Conservation (phyloP, 2,797 vertebrate genomes). For the Leptodactylus fallax region DNA sequence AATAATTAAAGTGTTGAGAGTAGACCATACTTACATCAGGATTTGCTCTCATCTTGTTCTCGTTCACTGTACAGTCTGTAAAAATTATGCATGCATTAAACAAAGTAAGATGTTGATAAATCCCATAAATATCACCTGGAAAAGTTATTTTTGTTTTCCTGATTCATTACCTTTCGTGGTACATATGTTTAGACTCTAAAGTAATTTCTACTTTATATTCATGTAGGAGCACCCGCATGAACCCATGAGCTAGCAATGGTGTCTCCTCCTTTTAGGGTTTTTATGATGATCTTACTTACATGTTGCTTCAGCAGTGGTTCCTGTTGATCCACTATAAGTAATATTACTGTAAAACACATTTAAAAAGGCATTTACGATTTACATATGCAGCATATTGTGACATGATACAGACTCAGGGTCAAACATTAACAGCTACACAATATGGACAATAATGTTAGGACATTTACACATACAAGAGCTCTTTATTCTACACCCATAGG, state of each 20-base stretch:
- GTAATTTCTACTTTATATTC: no score
- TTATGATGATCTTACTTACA: not conserved
- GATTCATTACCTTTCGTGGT: not conserved
- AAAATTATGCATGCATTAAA: not conserved
- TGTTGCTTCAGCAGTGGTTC: not conserved
- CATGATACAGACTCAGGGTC: no score
- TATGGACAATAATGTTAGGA: no score
- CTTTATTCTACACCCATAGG: no score
- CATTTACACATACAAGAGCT: no score
- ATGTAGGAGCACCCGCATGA: no score
- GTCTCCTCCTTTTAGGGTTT: not conserved
- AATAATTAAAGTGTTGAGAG: no score
- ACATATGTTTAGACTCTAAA: no score
- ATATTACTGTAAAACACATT: not conserved
- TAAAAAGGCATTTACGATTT: not conserved
- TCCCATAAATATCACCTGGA: not conserved
- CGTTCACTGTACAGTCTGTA: not conserved
- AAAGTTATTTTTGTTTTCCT: not conserved
- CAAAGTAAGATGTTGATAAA: not conserved
- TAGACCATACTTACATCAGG: not conserved
- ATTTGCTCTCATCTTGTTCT: not conserved
- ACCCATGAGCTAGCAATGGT: not conserved
- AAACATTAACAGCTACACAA: no score
- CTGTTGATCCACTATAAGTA: not conserved
- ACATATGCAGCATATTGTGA: no score